Base-by-base conservation (phyloP, 2,888 invertebrate genomes). In the Oxyteleia sp. region DNA sequence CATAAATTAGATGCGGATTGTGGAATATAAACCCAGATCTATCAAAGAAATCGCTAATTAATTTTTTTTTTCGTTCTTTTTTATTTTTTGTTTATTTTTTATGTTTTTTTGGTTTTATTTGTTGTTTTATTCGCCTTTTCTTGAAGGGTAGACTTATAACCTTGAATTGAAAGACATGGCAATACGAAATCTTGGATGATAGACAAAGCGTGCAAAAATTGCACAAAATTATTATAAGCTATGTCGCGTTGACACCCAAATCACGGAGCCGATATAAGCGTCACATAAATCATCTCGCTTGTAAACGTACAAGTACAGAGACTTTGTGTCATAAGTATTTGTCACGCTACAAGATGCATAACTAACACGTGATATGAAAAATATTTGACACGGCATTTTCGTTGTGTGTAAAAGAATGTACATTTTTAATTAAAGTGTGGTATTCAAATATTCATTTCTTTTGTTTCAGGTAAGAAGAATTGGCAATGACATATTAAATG, bases 21-120 rank as follows among this genome's bases (percentile, higher is more conserved):
- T 35, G 41, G 45, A 53, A 29, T 51, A 16, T 41, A 66, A 51
- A 49, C 49, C 20, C 49, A 64, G 4, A 35, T 49, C 47, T 49
- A 47, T 51, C 66, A 18, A 68, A 53, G 41, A 55, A 69, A 55
- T 69, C 29, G 55, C 18, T 43, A 43, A 69, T 69, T 69, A 43
- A 53, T 35, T 68, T 41, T 68, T 51, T 38, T n/a, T n/a, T n/a
- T n/a, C n/a, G n/a, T n/a, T n/a, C n/a, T n/a, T n/a, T n/a, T n/a
- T n/a, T n/a, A n/a, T n/a, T n/a, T n/a, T n/a, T n/a, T n/a, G n/a
- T n/a, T n/a, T n/a, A n/a, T n/a, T n/a, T n/a, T n/a, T n/a, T n/a
- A n/a, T n/a, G n/a, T n/a, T n/a, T n/a, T n/a, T n/a, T n/a, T n/a
- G n/a, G n/a, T n/a, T n/a, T n/a, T n/a, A n/a, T n/a, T n/a, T n/a